Conservation (phyloP, 1,140 invertebrate genomes). For the Temnothorax curvispinosus region DNA sequence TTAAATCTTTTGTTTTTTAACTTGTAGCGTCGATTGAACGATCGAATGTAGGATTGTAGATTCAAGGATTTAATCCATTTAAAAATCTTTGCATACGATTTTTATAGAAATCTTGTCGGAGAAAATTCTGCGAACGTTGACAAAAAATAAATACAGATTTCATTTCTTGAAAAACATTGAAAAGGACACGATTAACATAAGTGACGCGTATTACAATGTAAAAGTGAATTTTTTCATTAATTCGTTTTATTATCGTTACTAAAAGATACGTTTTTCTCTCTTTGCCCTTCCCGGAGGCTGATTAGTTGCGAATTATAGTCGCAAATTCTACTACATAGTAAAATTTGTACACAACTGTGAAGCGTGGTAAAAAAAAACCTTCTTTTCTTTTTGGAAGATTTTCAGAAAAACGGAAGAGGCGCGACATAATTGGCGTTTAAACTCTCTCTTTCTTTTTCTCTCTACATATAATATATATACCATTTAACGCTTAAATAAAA, state of each 20-base stretch:
- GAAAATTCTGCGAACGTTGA: conserved; percentile 1
- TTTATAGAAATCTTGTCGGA: neutral
- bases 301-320: conserved; percentile 15
- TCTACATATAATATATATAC: conserved; percentile 48
- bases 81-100: neutral
- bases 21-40: neutral
- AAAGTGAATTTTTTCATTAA: conserved; percentile 1
- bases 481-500: conserved; percentile 79
- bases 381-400: conserved; percentile 14
- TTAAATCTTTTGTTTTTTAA: neutral
- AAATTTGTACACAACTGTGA: conserved; percentile 11
- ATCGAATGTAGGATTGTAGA: neutral
- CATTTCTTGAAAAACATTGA: neutral
- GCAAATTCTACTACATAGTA: conserved; percentile 10
- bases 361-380: conserved; percentile 12
- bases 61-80: neutral
- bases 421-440: conserved; percentile 29
- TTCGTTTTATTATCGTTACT: conserved; percentile 1
- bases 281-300: neutral
- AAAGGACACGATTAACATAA: conserved; percentile 11
- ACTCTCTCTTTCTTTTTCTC: conserved; percentile 8
- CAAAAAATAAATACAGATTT: conserved; percentile 39
- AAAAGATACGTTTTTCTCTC: conserved; percentile 23
- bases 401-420: conserved; percentile 35
- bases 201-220: neutral